phyloP scores from a whole-genome alignment of 2,113 vertebrate genomes.

The Regulus satrapa region DNA sequence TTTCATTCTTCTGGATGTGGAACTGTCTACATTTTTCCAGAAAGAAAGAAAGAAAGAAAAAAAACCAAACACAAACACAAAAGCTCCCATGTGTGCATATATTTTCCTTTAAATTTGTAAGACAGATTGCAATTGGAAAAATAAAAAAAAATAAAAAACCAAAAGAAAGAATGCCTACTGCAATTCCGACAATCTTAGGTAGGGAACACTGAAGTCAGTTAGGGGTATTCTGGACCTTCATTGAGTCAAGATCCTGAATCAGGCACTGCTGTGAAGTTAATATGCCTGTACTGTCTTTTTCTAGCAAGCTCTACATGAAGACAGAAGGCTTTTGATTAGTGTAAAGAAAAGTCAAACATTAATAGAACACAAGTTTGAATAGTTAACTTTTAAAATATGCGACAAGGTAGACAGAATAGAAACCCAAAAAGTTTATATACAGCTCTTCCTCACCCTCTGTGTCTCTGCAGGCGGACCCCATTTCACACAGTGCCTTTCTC shows the following conservation, averaged over 20 bases:
- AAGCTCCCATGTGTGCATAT: neutral
- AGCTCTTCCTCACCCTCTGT: neutral
- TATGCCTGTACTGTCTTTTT: neutral
- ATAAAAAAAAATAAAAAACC: neutral
- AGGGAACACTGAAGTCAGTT: neutral
- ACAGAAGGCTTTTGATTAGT: neutral
- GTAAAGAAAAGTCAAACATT: neutral
- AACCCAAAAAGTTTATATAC: neutral
- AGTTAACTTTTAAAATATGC: neutral
- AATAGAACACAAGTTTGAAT: neutral
- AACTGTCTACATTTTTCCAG: neutral
- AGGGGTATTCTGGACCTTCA: neutral
- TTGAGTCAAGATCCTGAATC: neutral
- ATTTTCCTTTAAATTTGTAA: neutral
- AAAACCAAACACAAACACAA: neutral
- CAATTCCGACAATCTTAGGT: neutral
- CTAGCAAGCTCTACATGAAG: neutral
- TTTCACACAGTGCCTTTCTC: neutral
- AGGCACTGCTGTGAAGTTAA: neutral
- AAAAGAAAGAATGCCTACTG: neutral
- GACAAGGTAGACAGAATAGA: neutral
- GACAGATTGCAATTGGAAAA: neutral
- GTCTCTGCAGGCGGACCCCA: neutral
- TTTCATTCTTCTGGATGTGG: neutral
- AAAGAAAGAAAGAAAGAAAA: accelerated